These are phyloP conservation scores for Eulemur rufifrons DNA, from an alignment of 2,113 vertebrate species.

Conservation along the genomic window DNA sequence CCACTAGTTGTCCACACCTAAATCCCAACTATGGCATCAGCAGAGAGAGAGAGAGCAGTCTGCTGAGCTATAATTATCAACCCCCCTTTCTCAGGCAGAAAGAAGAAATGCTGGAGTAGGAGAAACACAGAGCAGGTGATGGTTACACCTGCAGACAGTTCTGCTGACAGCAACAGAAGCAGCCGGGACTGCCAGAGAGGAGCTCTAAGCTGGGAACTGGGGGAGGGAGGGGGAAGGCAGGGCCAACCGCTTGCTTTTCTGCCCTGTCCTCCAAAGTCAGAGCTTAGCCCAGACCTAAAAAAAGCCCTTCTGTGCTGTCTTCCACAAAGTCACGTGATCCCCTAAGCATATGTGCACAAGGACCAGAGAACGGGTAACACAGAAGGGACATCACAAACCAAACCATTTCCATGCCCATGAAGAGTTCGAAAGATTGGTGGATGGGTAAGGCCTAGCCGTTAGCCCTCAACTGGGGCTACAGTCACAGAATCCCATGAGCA, in stretches of 20 bases:
- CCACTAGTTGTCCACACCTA: conserved; percentile 42
- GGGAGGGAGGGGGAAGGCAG: not conserved
- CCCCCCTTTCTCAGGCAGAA: not conserved
- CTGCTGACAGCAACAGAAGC: conserved; percentile 64
- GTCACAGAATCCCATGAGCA: not conserved
- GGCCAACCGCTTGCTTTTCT: not conserved
- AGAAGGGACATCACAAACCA: not conserved
- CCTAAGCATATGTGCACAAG: not conserved
- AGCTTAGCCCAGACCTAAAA: not conserved
- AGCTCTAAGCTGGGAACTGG: not conserved
- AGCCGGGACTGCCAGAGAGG: not conserved
- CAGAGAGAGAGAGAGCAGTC: not conserved
- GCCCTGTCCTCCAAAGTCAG: not conserved
- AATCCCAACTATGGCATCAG: conserved; percentile 16
- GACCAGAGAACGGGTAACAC: not conserved
- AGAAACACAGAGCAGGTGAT: conserved; percentile 58
- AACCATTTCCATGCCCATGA: not conserved
- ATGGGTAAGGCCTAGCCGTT: not conserved
- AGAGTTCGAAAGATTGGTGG: not conserved
- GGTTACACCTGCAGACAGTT: conserved; percentile 47
- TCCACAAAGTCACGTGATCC: not conserved
- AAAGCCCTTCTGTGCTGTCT: not conserved
- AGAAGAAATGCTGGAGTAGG: conserved; percentile 45
- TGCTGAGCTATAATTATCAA: conserved; percentile 64
- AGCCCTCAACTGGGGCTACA: not conserved